Evolutionary conservation across 2,113 vertebrate species (phyloP).

Genomic region (Athene cunicularia): DNA sequence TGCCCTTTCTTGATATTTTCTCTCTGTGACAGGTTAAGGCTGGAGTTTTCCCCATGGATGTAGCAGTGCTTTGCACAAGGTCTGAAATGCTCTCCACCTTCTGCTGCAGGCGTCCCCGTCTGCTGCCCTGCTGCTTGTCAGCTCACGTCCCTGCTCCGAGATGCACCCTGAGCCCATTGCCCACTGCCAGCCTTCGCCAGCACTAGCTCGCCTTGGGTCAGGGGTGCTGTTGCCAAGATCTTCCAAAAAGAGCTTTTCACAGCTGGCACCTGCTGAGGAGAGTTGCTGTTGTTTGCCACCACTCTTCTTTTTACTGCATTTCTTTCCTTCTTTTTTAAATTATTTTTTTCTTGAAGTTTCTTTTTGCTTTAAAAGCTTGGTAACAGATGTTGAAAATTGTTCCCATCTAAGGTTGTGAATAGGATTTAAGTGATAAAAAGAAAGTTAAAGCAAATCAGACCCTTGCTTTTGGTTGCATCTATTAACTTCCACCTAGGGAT

Average conservation of each 20-base stretch:
- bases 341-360: not conserved
- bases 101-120: not conserved
- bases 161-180: not conserved
- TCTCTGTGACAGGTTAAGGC: not conserved
- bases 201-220: fast-evolving
- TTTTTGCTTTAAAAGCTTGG: not conserved
- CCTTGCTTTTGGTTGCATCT: not conserved
- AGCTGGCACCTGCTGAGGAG: not conserved
- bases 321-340: not conserved
- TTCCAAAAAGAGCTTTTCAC: not conserved
- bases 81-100: not conserved
- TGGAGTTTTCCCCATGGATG: not conserved
- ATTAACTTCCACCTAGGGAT: not conserved
- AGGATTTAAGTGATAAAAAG: not conserved
- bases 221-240: not conserved
- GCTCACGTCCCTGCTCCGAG: fast-evolving
- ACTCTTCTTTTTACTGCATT: not conserved
- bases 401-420: not conserved
- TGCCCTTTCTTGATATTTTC: not conserved
- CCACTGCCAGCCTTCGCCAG: fast-evolving
- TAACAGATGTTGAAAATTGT: not conserved
- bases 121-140: not conserved
- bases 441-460: not conserved
- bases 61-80: not conserved
- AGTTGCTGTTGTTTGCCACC: not conserved